Percentiles rank a stretch among this genome's conserved stretches.
phyloP scores from a whole-genome alignment of 2,888 invertebrate species.

The Sympetrum striolatum region DNA sequence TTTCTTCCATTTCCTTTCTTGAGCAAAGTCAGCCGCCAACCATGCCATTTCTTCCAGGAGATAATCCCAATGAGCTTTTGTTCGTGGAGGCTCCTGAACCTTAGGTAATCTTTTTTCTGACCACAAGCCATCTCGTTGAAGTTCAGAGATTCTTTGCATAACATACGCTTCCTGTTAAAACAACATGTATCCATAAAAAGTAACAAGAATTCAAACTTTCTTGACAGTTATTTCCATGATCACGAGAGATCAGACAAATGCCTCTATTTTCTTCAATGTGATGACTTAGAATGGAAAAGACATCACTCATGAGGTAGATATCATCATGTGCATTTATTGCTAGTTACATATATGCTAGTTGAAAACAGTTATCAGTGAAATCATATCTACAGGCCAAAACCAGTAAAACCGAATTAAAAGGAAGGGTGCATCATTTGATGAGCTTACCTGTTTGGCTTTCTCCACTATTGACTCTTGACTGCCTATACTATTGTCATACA shows the following conservation, averaged over 20 bases:
- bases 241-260: background rate
- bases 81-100: slow-evolving; percentile 85
- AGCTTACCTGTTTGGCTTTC: slow-evolving; percentile 76
- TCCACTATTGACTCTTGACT: slow-evolving; percentile 82
- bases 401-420: background rate
- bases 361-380: background rate
- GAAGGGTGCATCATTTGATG: too few relatives aligned
- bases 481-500: slow-evolving; percentile 52
- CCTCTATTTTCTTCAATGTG: background rate
- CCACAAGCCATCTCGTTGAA: slow-evolving; percentile 95
- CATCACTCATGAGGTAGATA: background rate
- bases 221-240: too few relatives aligned
- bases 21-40: slow-evolving; percentile 96
- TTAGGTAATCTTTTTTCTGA: slow-evolving; percentile 90
- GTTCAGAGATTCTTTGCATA: slow-evolving; percentile 87
- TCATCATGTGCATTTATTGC: background rate
- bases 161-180: slow-evolving; percentile 83
- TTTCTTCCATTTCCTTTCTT: slow-evolving; percentile 98
- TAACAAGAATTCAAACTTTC: too few relatives aligned
- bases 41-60: slow-evolving; percentile 98
- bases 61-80: slow-evolving; percentile 98
- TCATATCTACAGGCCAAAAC: background rate
- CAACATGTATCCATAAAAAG: background rate
- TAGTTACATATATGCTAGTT: background rate
- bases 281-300: background rate